Evolutionary conservation across 2,797 vertebrate genomes (phyloP).

Genomic region (Pangasius djambal): DNA sequence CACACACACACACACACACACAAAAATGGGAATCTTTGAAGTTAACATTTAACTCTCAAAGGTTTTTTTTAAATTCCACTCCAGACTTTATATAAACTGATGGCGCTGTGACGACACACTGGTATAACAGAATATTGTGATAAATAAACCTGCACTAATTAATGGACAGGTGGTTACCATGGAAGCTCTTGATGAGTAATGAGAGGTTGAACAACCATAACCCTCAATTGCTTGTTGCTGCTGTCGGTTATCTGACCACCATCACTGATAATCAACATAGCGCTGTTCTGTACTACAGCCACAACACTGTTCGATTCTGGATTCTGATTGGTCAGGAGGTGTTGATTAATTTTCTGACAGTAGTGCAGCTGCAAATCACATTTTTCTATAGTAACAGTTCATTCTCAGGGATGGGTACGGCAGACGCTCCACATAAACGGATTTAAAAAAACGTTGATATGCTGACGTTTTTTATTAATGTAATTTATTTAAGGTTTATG

Average conservation of each 20-base stretch:
- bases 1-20: slow-evolving; percentile 20
- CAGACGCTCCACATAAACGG: neutral
- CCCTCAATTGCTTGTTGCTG: neutral
- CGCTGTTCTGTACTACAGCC: neutral
- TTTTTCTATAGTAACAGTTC: neutral
- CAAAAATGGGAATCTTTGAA: neutral
- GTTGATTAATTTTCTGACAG: neutral
- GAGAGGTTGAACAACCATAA: neutral
- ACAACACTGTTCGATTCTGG: neutral
- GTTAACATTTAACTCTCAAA: neutral
- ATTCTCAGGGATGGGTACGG: neutral
- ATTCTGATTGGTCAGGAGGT: neutral
- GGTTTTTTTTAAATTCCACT: neutral
- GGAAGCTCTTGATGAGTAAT: neutral
- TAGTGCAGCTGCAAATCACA: neutral
- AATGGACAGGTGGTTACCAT: slow-evolving; percentile 2
- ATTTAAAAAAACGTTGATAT: neutral
- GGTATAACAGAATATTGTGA: neutral
- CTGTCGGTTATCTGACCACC: neutral
- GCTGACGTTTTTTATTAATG: neutral
- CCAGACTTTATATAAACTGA: neutral
- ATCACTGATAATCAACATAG: neutral
- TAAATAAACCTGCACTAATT: neutral
- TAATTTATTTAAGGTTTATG: neutral
- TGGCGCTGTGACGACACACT: neutral